These are phyloP conservation scores for Trogon surrucura DNA, from an alignment of 2,113 vertebrate species.

Conservation along the genomic window DNA sequence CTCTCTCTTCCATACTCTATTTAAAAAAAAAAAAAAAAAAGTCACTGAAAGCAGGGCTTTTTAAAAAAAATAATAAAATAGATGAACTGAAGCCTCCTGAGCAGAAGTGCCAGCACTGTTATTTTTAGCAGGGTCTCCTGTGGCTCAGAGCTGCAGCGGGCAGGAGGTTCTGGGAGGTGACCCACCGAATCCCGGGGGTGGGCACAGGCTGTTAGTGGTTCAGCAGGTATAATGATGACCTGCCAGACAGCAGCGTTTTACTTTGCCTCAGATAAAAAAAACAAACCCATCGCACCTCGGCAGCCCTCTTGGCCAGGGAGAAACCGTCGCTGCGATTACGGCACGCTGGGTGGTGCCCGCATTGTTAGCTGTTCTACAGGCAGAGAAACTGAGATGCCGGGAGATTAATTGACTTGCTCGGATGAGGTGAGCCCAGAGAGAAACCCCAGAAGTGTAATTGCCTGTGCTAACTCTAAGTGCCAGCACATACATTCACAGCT, in stretches of 20 bases:
- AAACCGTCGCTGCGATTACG: background rate
- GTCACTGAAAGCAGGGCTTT: background rate
- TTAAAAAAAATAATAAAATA: background rate
- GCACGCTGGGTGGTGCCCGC: background rate
- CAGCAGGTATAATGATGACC: background rate
- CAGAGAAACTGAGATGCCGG: background rate
- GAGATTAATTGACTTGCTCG: conserved; percentile 39
- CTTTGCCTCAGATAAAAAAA: background rate
- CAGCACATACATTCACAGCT: background rate
- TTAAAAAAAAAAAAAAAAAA: background rate
- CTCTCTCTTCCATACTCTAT: background rate
- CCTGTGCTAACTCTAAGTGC: background rate
- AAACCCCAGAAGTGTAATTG: conserved; percentile 23
- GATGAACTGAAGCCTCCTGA: background rate
- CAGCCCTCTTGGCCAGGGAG: background rate
- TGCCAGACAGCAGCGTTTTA: background rate
- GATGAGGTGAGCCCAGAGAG: conserved; percentile 21
- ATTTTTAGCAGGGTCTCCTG: background rate
- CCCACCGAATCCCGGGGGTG: background rate
- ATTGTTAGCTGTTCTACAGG: conserved; percentile 20
- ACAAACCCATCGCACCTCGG: background rate
- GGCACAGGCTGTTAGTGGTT: background rate
- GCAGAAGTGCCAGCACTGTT: background rate
- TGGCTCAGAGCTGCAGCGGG: background rate
- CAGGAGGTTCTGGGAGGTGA: background rate